Conservation (phyloP, 1,140 invertebrate species). For the Drosophila willistoni region DNA sequence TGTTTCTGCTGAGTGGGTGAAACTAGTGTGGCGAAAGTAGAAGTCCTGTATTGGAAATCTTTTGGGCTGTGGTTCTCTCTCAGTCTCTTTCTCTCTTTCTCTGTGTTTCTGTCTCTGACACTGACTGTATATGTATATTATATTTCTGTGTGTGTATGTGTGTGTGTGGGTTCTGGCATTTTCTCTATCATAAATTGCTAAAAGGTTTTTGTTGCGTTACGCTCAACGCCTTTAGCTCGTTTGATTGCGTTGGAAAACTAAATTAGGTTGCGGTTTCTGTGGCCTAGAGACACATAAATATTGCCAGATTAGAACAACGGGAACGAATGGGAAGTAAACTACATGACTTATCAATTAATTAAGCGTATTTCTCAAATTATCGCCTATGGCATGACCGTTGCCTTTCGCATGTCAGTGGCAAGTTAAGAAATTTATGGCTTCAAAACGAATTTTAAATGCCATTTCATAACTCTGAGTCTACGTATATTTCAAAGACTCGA, state of each 20-base stretch:
- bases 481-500: conserved; percentile 25
- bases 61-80: conserved; percentile 20
- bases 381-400: conserved; percentile 39
- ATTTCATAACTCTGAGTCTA: conserved; percentile 54
- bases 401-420: conserved; percentile 59
- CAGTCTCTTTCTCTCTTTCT: conserved; percentile 12
- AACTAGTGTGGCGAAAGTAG: conserved; percentile 23
- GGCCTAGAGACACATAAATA: conserved; percentile 66
- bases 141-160: neutral
- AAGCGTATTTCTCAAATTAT: conserved; percentile 76
- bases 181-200: conserved; percentile 66
- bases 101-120: neutral
- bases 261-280: conserved; percentile 60
- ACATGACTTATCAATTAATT: conserved; percentile 77
- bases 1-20: conserved; percentile 60
- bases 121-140: too few relatives aligned
- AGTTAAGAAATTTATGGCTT: conserved; percentile 44
- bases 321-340: conserved; percentile 26
- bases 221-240: conserved; percentile 50
- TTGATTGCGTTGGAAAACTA: conserved; percentile 60
- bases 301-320: conserved; percentile 18
- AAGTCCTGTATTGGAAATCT: conserved; percentile 46
- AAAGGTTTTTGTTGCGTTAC: conserved; percentile 63
- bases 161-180: conserved; percentile 8
- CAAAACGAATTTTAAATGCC: conserved; percentile 54